Percentiles rank a stretch among this genome's conserved stretches.
Conservation (phyloP, 2,797 vertebrate genomes). For the Carcharodon carcharias region DNA sequence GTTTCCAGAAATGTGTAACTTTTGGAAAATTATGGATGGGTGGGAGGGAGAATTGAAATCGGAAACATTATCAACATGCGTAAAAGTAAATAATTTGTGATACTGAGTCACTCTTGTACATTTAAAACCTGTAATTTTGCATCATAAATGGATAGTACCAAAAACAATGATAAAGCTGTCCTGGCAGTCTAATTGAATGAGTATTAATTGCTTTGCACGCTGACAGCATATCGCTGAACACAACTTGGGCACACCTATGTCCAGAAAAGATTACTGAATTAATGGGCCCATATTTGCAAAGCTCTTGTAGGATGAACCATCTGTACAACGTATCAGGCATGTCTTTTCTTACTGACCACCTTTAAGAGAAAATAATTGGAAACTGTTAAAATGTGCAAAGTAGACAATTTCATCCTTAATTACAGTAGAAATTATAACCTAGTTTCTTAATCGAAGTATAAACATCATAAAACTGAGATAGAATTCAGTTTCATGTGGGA, state of each 20-base stretch:
- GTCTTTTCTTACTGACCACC: constrained; percentile 45
- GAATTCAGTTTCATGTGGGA: background rate
- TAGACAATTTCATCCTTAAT: constrained; percentile 5
- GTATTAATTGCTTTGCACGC: constrained; percentile 43
- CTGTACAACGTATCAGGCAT: background rate
- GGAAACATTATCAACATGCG: background rate
- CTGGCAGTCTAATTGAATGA: constrained; percentile 22
- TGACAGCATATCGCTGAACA: constrained; percentile 43
- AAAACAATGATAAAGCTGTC: constrained; percentile 42
- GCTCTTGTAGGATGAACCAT: constrained; percentile 35
- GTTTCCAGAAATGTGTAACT: background rate
- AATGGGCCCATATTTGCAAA: constrained; percentile 43
- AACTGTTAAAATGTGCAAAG: background rate
- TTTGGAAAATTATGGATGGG: background rate
- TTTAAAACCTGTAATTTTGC: constrained; percentile 39
- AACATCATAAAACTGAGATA: background rate
- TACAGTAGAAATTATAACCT: background rate
- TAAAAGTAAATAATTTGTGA: background rate
- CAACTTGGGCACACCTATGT: constrained; percentile 42
- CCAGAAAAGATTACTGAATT: constrained; percentile 42
- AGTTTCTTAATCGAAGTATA: background rate
- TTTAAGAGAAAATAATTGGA: constrained; percentile 33
- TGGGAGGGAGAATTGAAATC: background rate
- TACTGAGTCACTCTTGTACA: background rate
- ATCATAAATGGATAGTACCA: constrained; percentile 48